Percentiles rank a stretch among this genome's conserved stretches.
Evolutionary conservation across 2,888 invertebrate genomes (phyloP).

Genomic region (Eilema griseolum): DNA sequence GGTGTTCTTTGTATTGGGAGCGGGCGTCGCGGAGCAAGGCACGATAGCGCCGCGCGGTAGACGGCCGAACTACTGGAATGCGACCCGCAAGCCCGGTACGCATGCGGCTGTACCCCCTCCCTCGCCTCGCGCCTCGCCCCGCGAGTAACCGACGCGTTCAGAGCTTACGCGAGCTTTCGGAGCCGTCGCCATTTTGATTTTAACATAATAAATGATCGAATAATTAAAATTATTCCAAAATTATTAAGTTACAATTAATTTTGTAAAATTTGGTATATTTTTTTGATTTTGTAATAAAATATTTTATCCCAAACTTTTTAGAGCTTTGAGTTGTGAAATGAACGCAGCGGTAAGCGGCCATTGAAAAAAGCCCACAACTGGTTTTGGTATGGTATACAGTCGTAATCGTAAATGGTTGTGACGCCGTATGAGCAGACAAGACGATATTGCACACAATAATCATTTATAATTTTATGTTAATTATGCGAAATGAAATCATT

Average conservation of each 20-base stretch:
- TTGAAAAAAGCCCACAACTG: slow-evolving; percentile 58
- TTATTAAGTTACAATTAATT: not conserved
- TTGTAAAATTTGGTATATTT: not conserved
- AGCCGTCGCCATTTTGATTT: slow-evolving; percentile 51
- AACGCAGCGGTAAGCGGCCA: slow-evolving; percentile 56
- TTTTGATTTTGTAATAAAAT: not conserved
- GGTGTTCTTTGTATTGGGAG: slow-evolving; percentile 84
- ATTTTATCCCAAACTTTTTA: not conserved
- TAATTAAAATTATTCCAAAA: not conserved
- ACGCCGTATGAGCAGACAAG: slow-evolving; percentile 34
- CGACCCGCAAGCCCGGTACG: slow-evolving; percentile 75
- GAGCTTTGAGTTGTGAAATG: slow-evolving; percentile 50
- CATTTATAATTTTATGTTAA: slow-evolving; percentile 53
- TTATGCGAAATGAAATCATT: slow-evolving; percentile 48
- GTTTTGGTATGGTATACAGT: slow-evolving; percentile 41
- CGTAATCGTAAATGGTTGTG: slow-evolving; percentile 50
- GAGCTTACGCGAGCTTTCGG: slow-evolving; percentile 65
- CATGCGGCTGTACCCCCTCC: slow-evolving; percentile 71
- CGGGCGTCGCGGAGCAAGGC: slow-evolving; percentile 67
- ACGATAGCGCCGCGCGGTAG: slow-evolving; percentile 76
- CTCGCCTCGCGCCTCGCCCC: slow-evolving; percentile 52
- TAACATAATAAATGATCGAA: not conserved
- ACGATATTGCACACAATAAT: slow-evolving; percentile 51
- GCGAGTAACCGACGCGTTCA: slow-evolving; percentile 73
- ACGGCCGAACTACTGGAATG: slow-evolving; percentile 84